Percentiles rank a stretch among this genome's conserved stretches.
These are phyloP conservation scores for Lasioglossum calceatum DNA, from an alignment of 2,888 invertebrate genomes.

Conservation along the genomic window DNA sequence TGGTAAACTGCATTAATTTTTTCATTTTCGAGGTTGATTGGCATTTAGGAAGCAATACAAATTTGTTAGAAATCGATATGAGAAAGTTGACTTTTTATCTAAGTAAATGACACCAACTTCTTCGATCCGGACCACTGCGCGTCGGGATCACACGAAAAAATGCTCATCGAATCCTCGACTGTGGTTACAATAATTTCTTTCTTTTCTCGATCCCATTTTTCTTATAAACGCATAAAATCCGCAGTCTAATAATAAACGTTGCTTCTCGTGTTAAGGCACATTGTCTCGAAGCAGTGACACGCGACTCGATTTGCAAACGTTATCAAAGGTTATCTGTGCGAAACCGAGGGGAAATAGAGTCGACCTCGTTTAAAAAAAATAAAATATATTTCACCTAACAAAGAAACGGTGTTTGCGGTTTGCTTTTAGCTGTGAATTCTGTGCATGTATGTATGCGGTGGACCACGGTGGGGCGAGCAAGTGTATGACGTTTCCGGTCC, in stretches of 20 bases:
- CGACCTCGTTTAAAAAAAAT: background rate
- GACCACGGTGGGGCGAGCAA: background rate
- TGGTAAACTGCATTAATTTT: no score
- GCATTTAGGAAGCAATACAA: no score
- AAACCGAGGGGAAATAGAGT: background rate
- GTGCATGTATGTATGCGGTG: background rate
- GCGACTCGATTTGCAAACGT: background rate
- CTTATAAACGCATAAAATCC: background rate
- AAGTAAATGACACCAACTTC: no score
- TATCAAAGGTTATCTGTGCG: background rate
- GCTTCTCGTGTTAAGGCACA: background rate
- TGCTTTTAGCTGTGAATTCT: background rate
- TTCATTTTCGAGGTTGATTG: no score
- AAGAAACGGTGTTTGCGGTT: slow-evolving; percentile 3
- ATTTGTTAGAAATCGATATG: no score
- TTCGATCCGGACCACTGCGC: no score
- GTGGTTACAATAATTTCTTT: background rate
- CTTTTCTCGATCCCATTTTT: background rate
- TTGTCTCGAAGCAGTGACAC: slow-evolving; percentile 8
- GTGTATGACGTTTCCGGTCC: background rate
- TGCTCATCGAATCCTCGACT: background rate
- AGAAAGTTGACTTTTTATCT: no score
- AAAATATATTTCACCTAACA: background rate
- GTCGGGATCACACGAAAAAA: background rate
- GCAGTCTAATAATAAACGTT: background rate